phyloP scores from a whole-genome alignment of 2,113 vertebrate species.

The Paraplagusia blochii region DNA sequence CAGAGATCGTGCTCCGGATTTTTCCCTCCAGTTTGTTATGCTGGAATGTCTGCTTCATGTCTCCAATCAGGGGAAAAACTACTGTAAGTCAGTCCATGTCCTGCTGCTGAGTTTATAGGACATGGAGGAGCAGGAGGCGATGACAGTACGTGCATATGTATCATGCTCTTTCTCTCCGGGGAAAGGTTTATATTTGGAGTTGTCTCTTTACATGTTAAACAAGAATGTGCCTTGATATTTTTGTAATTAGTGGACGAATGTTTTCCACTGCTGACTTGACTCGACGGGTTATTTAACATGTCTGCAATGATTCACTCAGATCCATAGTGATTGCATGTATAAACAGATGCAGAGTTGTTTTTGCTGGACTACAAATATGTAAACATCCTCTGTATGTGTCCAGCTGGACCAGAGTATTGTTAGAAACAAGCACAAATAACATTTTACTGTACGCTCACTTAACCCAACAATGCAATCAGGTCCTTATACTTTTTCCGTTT shows the following conservation, averaged over 20 bases:
- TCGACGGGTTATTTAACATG: conserved; percentile 25
- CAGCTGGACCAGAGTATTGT: background rate
- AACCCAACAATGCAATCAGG: background rate
- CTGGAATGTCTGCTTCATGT: conserved; percentile 10
- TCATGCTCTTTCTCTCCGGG: conserved; percentile 15
- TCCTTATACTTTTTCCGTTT: background rate
- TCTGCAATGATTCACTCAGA: conserved; percentile 3
- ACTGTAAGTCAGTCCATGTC: background rate
- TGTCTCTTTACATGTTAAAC: conserved; percentile 36
- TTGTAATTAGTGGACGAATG: conserved; percentile 26
- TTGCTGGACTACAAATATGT: background rate
- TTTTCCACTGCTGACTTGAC: conserved; percentile 54
- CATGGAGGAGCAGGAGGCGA: conserved; percentile 19
- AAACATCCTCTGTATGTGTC: background rate
- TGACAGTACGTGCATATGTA: conserved; percentile 30
- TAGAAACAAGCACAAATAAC: background rate
- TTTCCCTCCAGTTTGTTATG: background rate
- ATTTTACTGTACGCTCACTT: background rate
- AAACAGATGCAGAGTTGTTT: conserved; percentile 19
- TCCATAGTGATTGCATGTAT: conserved; percentile 25
- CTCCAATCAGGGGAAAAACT: conserved; percentile 15
- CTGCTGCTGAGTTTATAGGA: conserved; percentile 26
- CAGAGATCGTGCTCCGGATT: conserved; percentile 2
- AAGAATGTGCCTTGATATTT: conserved; percentile 43
- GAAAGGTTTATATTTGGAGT: conserved; percentile 48